Conservation (phyloP, 2,797 vertebrate species). For the Limnodromus scolopaceus region DNA sequence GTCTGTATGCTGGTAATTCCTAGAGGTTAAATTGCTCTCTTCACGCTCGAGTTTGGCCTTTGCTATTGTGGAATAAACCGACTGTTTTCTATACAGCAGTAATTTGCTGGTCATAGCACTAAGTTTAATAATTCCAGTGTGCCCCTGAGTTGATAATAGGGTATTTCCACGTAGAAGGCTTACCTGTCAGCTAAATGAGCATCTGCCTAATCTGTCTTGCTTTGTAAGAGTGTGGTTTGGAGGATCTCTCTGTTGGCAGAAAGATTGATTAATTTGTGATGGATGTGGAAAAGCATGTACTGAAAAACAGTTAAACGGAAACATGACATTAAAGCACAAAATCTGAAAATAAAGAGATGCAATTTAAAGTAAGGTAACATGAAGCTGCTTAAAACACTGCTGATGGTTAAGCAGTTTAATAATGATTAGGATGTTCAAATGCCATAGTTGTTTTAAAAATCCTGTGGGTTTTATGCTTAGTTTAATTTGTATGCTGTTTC, state of each 20-base stretch:
- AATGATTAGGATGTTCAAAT: background rate
- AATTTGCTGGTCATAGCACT: rapidly evolving
- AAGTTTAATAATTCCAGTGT: rapidly evolving
- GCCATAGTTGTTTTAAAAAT: rapidly evolving
- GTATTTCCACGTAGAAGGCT: rapidly evolving
- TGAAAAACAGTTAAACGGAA: background rate
- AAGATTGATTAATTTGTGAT: background rate
- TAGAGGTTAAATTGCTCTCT: rapidly evolving
- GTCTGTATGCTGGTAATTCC: rapidly evolving
- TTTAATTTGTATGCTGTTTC: background rate
- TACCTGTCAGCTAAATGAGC: background rate
- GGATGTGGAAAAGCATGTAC: rapidly evolving
- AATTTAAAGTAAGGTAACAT: rapidly evolving
- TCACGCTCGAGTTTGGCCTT: background rate
- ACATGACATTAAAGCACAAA: background rate
- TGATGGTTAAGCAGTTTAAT: background rate
- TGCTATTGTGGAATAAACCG: rapidly evolving
- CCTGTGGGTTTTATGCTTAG: rapidly evolving
- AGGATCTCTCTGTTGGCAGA: background rate
- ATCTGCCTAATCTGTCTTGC: background rate
- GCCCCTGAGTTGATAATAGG: background rate
- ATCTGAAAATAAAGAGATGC: rapidly evolving
- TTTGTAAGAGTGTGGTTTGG: background rate
- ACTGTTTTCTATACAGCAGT: rapidly evolving
- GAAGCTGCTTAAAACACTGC: background rate